A percentile compares a stretch with the other conserved stretches of the same genome.
phyloP scores from a whole-genome alignment of 2,113 vertebrate genomes.

The Microcebus tavaratra region DNA sequence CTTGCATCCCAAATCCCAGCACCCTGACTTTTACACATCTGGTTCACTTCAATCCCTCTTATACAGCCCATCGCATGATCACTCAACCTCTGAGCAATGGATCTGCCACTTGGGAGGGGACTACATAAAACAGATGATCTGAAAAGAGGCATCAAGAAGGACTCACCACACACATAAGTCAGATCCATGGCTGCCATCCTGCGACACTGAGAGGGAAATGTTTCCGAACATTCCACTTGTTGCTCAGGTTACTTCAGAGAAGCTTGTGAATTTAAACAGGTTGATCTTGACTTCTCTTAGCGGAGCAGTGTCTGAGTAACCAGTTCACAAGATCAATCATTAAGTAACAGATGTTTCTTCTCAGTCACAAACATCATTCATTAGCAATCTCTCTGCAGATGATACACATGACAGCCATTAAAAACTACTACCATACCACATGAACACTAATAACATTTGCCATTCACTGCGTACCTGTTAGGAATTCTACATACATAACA shows the following conservation, averaged over 20 bases:
- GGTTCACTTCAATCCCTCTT: neutral
- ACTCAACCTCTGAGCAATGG: neutral
- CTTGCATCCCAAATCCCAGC: neutral
- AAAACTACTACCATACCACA: too few species aligned
- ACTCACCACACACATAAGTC: neutral
- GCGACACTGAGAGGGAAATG: neutral
- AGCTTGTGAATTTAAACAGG: neutral
- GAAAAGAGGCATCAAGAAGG: neutral
- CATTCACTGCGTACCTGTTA: too few species aligned
- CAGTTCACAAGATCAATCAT: neutral
- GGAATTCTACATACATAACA: too few species aligned
- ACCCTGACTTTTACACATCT: neutral
- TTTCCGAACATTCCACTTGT: neutral
- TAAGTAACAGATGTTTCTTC: neutral
- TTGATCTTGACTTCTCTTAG: neutral
- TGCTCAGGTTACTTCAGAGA: neutral
- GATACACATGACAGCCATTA: too few species aligned
- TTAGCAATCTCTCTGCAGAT: neutral
- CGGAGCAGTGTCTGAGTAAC: neutral
- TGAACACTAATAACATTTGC: too few species aligned
- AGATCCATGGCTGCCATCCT: neutral
- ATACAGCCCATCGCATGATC: neutral
- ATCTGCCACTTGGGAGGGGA: neutral
- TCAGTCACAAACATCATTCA: neutral
- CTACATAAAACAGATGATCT: neutral